Evolutionary conservation across 2,797 vertebrate genomes (phyloP).

Genomic region (Prunella strophiata): DNA sequence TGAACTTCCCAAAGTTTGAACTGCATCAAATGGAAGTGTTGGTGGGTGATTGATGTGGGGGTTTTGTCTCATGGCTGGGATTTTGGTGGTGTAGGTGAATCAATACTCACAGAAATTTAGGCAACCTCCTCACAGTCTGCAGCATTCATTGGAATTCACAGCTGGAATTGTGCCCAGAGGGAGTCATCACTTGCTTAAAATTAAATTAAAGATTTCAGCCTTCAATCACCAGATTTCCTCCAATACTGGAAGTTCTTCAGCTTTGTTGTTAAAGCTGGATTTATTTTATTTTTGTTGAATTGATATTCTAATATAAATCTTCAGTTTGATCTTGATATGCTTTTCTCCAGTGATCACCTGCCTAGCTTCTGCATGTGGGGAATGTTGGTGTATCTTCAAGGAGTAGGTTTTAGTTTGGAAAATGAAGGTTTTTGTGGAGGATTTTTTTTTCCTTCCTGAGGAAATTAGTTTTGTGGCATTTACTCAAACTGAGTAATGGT

Average conservation of each 20-base stretch:
- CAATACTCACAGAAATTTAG: neutral
- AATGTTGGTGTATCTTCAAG: neutral
- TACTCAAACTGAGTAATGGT: neutral
- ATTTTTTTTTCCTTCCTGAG: neutral
- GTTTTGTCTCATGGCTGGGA: accelerated
- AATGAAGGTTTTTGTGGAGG: neutral
- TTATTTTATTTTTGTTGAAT: neutral
- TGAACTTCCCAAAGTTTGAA: neutral
- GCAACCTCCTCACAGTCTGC: neutral
- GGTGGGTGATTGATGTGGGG: neutral
- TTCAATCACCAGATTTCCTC: neutral
- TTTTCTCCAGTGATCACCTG: neutral
- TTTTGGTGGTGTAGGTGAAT: neutral
- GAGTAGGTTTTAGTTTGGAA: neutral
- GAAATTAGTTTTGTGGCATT: neutral
- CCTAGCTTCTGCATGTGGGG: neutral
- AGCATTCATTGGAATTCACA: accelerated
- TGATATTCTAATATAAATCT: neutral
- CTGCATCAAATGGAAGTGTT: neutral
- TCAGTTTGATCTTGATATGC: accelerated
- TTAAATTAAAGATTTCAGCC: neutral
- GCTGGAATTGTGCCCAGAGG: neutral
- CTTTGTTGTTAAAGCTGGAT: neutral
- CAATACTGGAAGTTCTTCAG: neutral
- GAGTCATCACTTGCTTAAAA: neutral